phyloP scores from a whole-genome alignment of 1,140 invertebrate species.

The Agraylea sexmaculata region DNA sequence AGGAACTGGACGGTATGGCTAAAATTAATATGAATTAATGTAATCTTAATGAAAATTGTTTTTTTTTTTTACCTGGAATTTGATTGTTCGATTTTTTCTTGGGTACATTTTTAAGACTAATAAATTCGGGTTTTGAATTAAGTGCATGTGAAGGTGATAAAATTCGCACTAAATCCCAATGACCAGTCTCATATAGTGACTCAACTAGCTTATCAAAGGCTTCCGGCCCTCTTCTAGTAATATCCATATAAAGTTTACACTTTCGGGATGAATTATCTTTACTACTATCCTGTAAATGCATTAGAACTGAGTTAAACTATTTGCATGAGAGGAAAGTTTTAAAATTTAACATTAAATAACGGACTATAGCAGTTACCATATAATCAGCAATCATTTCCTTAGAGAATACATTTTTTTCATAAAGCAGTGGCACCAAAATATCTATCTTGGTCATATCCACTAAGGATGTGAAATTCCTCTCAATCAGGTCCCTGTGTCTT shows the following conservation, averaged over 20 bases:
- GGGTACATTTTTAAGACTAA: constrained; percentile 10
- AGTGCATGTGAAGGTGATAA: constrained; percentile 28
- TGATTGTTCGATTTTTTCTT: too few species aligned
- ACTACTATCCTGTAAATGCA: constrained; percentile 22
- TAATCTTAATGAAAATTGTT: too few species aligned
- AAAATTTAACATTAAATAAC: not conserved
- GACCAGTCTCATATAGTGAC: constrained; percentile 28
- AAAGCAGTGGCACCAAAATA: constrained; percentile 27
- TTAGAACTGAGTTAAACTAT: constrained; percentile 2
- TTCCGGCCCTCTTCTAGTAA: constrained; percentile 30
- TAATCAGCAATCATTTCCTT: constrained; percentile 34
- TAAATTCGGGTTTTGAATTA: constrained; percentile 4
- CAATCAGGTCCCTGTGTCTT: constrained; percentile 29
- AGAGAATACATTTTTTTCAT: constrained; percentile 36
- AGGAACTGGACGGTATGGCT: not conserved
- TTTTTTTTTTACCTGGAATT: too few species aligned
- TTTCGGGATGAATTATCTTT: constrained; percentile 27
- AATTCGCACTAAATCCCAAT: constrained; percentile 31
- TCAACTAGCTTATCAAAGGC: constrained; percentile 33
- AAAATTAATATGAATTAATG: too few species aligned
- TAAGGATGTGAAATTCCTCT: constrained; percentile 30
- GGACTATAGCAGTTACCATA: constrained; percentile 23
- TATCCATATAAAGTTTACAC: constrained; percentile 27
- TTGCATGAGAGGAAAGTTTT: not conserved
- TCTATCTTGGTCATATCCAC: constrained; percentile 34